Evolutionary conservation across 1,140 invertebrate species (phyloP).

Genomic region (Pollicipes pollicipes): DNA sequence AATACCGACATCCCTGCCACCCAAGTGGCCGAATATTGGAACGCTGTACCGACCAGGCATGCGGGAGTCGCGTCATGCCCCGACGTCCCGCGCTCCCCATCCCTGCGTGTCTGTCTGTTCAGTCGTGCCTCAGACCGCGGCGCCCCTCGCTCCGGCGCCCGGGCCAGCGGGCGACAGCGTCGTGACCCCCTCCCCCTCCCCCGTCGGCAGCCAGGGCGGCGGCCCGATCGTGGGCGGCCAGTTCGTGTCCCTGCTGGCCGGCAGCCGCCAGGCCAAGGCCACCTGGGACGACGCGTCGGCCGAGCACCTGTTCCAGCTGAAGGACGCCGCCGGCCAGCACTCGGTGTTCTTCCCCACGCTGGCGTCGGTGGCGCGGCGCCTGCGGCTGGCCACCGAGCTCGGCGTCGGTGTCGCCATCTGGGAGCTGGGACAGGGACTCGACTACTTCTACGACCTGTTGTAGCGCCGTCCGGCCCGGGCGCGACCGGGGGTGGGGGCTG

Average conservation of each 20-base stretch:
- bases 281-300: slow-evolving; percentile 54
- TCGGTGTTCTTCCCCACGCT: slow-evolving; percentile 71
- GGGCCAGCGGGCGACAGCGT: too few species aligned
- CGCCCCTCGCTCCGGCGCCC: too few species aligned
- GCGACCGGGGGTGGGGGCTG: too few species aligned
- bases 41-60: too few species aligned
- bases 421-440: slow-evolving; percentile 85
- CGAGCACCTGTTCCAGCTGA: slow-evolving; percentile 62
- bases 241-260: slow-evolving; percentile 49
- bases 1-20: too few species aligned
- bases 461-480: slow-evolving; percentile 29
- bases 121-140: too few species aligned
- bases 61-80: too few species aligned
- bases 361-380: slow-evolving; percentile 56
- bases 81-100: too few species aligned
- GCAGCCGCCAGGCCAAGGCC: slow-evolving; percentile 45
- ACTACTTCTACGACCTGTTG: slow-evolving; percentile 87
- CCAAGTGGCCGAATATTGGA: too few species aligned
- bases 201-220: slow-evolving; percentile 7
- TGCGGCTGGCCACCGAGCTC: slow-evolving; percentile 58
- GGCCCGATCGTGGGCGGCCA: slow-evolving; percentile 38
- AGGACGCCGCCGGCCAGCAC: background rate
- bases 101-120: too few species aligned
- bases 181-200: too few species aligned
- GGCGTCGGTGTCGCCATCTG: slow-evolving; percentile 76